Evolutionary conservation across 2,113 vertebrate species (phyloP), one percentile per base, ranked within the genome.

Genomic region (Fulica atra): DNA sequence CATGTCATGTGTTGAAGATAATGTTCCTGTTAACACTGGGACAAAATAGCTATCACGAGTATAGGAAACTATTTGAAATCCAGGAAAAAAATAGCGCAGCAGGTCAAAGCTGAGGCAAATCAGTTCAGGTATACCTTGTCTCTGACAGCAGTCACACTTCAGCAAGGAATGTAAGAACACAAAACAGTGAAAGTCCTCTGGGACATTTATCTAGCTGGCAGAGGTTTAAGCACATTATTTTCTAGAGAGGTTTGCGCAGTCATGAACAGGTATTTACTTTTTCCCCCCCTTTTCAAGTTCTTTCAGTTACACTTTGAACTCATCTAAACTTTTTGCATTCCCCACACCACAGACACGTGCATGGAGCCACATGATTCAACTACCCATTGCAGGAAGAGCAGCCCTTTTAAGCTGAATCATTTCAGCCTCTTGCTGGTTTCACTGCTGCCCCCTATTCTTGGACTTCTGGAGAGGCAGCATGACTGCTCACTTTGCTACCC

Each of bases 281-380:
- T 51, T 51, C 13, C 40, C n/a, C 0, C 2, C 11, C 31, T 53
- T 15, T 73, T 65, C 6, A 38, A 88, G 54, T 70, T 73, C 19
- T 65, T 81, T 16, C 71, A 65, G 19, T 56, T 76, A 35, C 28
- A 35, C 17, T 79, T 68, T 13, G 20, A 95, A 56, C 10, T 78
- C 0, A 0, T 11, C 5, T 42, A 31, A 16, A 35, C 35, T 33
- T 93, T 50, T 40, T 29, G 26, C 2, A 1, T 42, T 79, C 7
- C 10, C 53, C 6, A 6, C 38, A 56, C 48, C 10, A 33, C 17
- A 51, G 48, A 50, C 5, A 4, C 8, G 10, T 40, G 25, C 28
- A 51, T 42, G 35, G 25, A 71, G 15, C 51, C 48, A 48, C 16
- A 23, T 26, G 16, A 64, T 23, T 63, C 51, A 80, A 38, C 31